Evolutionary conservation across 2,888 invertebrate genomes (phyloP), one percentile per base, ranked within the genome.

Genomic region (Parnassius mnemosyne): DNA sequence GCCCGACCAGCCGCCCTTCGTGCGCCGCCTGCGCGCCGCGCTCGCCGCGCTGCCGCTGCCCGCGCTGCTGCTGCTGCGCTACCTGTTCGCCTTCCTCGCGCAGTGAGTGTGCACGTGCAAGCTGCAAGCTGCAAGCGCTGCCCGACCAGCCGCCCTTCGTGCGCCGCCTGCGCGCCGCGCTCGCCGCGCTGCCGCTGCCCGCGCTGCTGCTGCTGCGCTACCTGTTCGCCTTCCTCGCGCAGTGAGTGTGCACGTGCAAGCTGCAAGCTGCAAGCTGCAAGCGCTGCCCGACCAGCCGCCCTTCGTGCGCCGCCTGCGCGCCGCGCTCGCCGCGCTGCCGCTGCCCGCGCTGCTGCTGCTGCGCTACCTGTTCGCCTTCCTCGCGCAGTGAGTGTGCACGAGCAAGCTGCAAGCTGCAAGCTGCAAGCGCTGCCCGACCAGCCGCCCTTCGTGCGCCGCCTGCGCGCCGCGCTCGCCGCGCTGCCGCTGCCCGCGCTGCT

Each of bases 1-100:
- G 95, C 92, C 79, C 74, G 79, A 76, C 80, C 80, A 78, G 78
- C 78, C 94, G 67, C 95, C 96, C 76, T 93, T 93, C 75, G 95
- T 95, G 81, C 78, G 80, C 46, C 79, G 83, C 74, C 79, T 84
- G 78, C 81, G 80, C 66, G 74, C 96, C 57, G 96, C 97, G 70
- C 94, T 98, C 60, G 92, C 93, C 70, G 95, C 95, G 80, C 93
- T 99, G 83, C 96, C 98, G 52, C 92, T 94, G 72, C 93, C 96
- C 16, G 95, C 97, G 66, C 94, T 97, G 79, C 93, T 98, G 66
- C 97, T 98, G 70, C 95, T 99, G 93, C 94, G 98, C 79, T 99
- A 98, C 89, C 93, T 99, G 66, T 98, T 99, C 90, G 97, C 98
- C 68, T 99, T 99, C 92, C 94, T 99, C 61, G 97, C 98, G 85